A percentile compares a stretch with the other conserved stretches of the same genome.
These are phyloP conservation scores for Trinorchestia longiramus DNA, from an alignment of 1,140 invertebrate genomes.

Conservation along the genomic window DNA sequence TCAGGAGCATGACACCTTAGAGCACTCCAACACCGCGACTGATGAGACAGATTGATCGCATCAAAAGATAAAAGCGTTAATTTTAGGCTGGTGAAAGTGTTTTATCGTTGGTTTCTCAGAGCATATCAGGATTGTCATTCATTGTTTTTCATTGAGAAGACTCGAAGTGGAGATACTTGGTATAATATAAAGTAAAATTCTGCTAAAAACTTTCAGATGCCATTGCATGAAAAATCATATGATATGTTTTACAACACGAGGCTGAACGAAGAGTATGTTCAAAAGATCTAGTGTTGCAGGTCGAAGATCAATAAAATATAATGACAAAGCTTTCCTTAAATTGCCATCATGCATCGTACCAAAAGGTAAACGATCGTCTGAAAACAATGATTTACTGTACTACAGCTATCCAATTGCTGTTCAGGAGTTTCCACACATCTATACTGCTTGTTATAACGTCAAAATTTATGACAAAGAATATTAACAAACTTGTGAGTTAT, in stretches of 20 bases:
- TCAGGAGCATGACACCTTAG: neutral
- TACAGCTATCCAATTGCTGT: neutral
- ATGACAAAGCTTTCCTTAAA: neutral
- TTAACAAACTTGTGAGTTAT: neutral
- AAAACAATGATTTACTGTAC: neutral
- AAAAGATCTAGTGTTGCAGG: neutral
- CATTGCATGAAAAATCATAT: neutral
- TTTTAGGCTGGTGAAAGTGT: neutral
- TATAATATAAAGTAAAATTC: neutral
- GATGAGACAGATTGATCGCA: neutral
- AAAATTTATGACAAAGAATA: neutral
- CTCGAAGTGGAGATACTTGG: neutral
- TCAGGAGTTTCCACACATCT: neutral
- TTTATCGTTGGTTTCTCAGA: neutral
- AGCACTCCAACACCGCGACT: neutral
- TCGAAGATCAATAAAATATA: neutral
- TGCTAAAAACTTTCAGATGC: neutral
- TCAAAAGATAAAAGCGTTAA: neutral
- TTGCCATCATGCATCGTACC: neutral
- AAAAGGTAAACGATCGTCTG: neutral
- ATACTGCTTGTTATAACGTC: neutral
- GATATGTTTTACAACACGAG: neutral
- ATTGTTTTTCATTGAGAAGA: neutral
- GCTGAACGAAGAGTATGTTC: neutral
- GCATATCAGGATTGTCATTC: neutral